Percentiles rank a stretch among this genome's conserved stretches.
Evolutionary conservation across 2,113 vertebrate species (phyloP).

Genomic region (Gracilinanus agilis): DNA sequence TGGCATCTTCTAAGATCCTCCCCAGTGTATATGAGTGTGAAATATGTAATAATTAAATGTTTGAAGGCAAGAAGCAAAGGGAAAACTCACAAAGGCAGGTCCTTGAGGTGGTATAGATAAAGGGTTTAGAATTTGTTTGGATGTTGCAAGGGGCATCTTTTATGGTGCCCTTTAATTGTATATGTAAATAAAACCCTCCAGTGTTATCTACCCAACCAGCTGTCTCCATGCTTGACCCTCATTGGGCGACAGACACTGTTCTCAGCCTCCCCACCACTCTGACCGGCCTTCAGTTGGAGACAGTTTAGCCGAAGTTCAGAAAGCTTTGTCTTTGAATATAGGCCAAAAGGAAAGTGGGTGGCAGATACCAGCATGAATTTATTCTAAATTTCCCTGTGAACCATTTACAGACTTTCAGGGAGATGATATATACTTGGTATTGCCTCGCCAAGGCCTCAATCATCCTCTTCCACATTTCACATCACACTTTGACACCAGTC

Average conservation of each 20-base stretch:
- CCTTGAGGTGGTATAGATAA: neutral
- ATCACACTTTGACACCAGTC: neutral
- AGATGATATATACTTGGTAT: neutral
- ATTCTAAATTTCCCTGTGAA: neutral
- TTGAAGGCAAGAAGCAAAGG: neutral
- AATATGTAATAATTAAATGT: neutral
- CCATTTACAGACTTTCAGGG: neutral
- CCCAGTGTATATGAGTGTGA: neutral
- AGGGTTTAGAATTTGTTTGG: neutral
- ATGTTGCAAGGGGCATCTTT: neutral
- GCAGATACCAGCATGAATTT: neutral
- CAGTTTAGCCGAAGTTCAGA: neutral
- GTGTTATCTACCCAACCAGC: neutral
- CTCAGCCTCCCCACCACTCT: neutral
- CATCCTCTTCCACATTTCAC: neutral
- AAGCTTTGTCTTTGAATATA: neutral
- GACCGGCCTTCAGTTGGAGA: neutral
- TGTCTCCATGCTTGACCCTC: neutral
- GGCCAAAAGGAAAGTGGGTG: rapidly evolving
- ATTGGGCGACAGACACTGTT: neutral
- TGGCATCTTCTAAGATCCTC: neutral
- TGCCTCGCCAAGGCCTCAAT: neutral
- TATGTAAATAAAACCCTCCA: neutral
- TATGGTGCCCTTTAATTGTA: neutral
- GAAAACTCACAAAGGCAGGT: neutral